phyloP scores from a whole-genome alignment of 2,888 invertebrate genomes.

The Pteria penguin region DNA sequence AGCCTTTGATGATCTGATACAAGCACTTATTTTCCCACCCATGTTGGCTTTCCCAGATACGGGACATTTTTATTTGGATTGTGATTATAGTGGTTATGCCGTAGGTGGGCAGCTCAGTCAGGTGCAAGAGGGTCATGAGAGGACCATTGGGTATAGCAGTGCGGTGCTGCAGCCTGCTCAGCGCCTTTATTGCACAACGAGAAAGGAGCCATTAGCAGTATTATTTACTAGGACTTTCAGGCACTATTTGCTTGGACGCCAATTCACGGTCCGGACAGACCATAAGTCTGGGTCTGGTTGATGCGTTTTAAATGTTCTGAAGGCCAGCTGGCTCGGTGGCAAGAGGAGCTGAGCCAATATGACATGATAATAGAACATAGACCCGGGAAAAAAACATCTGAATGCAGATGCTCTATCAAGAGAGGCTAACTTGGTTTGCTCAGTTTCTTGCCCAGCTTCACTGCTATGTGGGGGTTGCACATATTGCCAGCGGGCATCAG shows the following conservation, averaged over 20 bases:
- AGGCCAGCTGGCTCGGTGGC: constrained; percentile 53
- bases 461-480: constrained; percentile 25
- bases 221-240: constrained; percentile 45
- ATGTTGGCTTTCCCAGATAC: constrained; percentile 24
- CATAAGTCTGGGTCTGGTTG: constrained; percentile 49
- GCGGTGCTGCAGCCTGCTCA: constrained; percentile 21
- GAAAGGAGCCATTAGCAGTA: constrained; percentile 46
- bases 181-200: constrained; percentile 4
- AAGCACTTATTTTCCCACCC: constrained; percentile 9
- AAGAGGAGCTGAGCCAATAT: constrained; percentile 52
- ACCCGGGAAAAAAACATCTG: constrained; percentile 26
- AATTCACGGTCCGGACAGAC: constrained; percentile 45
- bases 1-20: constrained; percentile 34
- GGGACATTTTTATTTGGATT: constrained; percentile 31
- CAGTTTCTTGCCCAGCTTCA: background rate
- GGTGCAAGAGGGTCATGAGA: constrained; percentile 26
- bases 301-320: constrained; percentile 44
- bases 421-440: background rate
- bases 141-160: constrained; percentile 28
- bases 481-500: constrained; percentile 12
- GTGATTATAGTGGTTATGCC: constrained; percentile 20
- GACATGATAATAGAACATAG: constrained; percentile 38
- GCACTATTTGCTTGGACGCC: constrained; percentile 44
- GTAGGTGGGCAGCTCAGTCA: constrained; percentile 38
- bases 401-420: constrained; percentile 45